phyloP scores from a whole-genome alignment of 2,113 vertebrate species.

The Ondatra zibethicus region DNA sequence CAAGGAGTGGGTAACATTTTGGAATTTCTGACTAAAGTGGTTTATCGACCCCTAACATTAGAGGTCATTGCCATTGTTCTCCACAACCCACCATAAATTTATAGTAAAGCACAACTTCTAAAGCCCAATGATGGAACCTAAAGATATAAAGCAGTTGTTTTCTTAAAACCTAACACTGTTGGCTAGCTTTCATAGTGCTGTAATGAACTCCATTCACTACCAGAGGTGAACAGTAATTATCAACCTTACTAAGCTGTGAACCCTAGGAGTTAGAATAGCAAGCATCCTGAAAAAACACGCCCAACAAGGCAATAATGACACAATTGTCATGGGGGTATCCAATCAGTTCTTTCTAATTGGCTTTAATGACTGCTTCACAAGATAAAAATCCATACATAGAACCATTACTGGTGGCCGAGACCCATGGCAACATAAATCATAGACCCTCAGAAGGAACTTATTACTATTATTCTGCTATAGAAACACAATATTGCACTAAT shows the following conservation, averaged over 20 bases:
- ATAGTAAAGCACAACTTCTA: neutral
- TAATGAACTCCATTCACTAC: neutral
- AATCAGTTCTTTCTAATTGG: neutral
- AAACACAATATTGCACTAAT: neutral
- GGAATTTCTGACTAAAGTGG: neutral
- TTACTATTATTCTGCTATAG: neutral
- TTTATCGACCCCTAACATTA: neutral
- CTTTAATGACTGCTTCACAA: neutral
- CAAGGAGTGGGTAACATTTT: neutral
- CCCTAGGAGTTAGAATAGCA: neutral
- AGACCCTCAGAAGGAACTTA: neutral
- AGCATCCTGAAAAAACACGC: neutral
- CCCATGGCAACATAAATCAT: neutral
- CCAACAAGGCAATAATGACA: neutral
- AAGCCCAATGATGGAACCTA: too few species aligned
- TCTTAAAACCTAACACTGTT: neutral
- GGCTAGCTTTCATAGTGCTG: too few species aligned
- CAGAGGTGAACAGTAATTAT: neutral
- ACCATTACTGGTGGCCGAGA: neutral
- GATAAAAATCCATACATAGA: neutral
- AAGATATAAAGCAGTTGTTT: neutral
- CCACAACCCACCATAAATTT: neutral
- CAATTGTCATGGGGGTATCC: neutral
- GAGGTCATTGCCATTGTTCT: neutral
- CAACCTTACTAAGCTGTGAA: neutral